phyloP scores from a whole-genome alignment of 1,140 invertebrate species.

The Aphidius gifuensis region DNA sequence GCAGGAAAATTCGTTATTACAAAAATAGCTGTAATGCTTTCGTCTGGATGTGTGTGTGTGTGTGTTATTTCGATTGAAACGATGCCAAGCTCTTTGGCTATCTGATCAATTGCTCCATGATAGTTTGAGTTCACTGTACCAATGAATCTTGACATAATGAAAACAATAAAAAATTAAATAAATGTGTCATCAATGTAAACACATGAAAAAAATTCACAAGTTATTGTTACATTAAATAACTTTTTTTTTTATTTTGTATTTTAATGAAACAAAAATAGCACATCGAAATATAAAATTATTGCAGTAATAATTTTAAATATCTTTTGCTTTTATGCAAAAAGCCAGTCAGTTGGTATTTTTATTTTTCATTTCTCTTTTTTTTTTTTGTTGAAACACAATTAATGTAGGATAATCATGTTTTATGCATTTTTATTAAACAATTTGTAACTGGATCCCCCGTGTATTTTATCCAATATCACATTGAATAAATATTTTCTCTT shows the following conservation, averaged over 20 bases:
- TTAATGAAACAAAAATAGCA: constrained; percentile 7
- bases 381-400: constrained; percentile 36
- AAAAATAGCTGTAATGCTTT: constrained; percentile 10
- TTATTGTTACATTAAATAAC: background rate
- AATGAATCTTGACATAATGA: background rate
- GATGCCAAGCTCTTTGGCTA: constrained; percentile 18
- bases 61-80: constrained; percentile 15
- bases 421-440: constrained; percentile 51
- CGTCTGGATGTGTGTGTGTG: too few relatives aligned
- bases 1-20: background rate
- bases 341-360: background rate
- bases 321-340: constrained; percentile 6
- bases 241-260: background rate
- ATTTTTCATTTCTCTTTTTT: background rate
- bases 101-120: constrained; percentile 21
- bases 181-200: background rate
- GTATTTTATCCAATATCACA: constrained; percentile 11
- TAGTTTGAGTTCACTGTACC: constrained; percentile 12
- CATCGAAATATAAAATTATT: constrained; percentile 10
- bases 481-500: constrained; percentile 3
- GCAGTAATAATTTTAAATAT: constrained; percentile 14
- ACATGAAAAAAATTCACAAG: background rate
- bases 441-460: constrained; percentile 41
- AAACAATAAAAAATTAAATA: constrained; percentile 1
- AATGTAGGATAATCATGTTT: constrained; percentile 48